These are phyloP conservation scores for Nasonia longicornis DNA, from an alignment of 1,140 invertebrate genomes.

Conservation along the genomic window DNA sequence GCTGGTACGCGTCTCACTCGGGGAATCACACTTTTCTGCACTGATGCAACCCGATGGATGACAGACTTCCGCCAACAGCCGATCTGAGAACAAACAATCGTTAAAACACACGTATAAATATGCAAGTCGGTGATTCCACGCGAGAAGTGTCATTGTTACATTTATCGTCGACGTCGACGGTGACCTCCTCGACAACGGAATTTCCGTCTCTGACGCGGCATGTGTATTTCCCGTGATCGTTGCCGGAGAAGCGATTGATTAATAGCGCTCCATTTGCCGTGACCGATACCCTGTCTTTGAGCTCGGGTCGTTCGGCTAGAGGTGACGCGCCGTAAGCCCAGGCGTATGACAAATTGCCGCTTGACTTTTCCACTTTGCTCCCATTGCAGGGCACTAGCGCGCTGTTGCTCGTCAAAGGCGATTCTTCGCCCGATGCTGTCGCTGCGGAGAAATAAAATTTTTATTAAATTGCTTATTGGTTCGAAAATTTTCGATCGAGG, in stretches of 20 bases:
- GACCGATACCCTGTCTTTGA: constrained; percentile 3
- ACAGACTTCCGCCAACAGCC: constrained; percentile 43
- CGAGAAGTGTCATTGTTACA: constrained; percentile 8
- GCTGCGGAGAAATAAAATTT: neutral
- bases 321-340: neutral
- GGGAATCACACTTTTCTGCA: constrained; percentile 40
- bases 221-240: constrained; percentile 29
- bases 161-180: constrained; percentile 4
- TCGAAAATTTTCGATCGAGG: too few relatives aligned
- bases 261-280: constrained; percentile 14
- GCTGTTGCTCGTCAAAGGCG: neutral
- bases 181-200: neutral
- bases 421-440: neutral
- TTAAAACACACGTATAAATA: neutral
- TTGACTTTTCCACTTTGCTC: neutral
- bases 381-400: neutral
- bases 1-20: neutral
- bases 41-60: constrained; percentile 51
- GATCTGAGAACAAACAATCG: constrained; percentile 11
- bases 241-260: constrained; percentile 11
- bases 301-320: neutral
- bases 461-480: neutral
- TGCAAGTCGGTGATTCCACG: neutral
- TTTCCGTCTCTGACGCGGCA: constrained; percentile 4
- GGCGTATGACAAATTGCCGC: neutral